Conservation (phyloP, 2,113 vertebrate genomes). For the Sinosuthora webbiana region DNA sequence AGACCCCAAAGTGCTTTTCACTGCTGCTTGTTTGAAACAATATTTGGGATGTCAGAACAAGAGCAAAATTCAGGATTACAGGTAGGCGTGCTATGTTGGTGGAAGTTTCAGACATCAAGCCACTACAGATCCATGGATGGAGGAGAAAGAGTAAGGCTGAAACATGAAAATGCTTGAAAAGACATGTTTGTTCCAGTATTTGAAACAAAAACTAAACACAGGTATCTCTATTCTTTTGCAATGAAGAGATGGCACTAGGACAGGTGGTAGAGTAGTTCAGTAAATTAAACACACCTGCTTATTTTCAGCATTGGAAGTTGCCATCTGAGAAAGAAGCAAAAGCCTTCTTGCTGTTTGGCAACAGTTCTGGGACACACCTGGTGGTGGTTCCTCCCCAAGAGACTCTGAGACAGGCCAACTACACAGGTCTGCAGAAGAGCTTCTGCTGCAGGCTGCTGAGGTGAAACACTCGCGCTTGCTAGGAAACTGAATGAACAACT, state of each 20-base stretch:
- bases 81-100: rapidly evolving
- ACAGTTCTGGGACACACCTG: neutral
- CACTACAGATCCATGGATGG: neutral
- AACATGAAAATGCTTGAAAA: neutral
- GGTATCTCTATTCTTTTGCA: neutral
- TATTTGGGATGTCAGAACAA: neutral
- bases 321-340: neutral
- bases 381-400: neutral
- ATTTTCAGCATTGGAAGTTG: neutral
- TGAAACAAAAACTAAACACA: neutral
- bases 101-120: neutral
- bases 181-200: neutral
- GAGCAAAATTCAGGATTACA: neutral
- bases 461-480: rapidly evolving
- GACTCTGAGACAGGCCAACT: neutral
- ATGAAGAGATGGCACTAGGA: neutral
- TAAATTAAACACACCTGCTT: neutral
- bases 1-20: neutral
- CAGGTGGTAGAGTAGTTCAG: neutral
- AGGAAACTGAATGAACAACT: neutral
- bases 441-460: neutral
- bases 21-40: neutral
- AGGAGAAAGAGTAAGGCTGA: neutral
- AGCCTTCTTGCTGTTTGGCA: neutral
- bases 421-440: neutral